Evolutionary conservation across 2,797 vertebrate species (phyloP).

Genomic region (Tamandua tetradactyla): DNA sequence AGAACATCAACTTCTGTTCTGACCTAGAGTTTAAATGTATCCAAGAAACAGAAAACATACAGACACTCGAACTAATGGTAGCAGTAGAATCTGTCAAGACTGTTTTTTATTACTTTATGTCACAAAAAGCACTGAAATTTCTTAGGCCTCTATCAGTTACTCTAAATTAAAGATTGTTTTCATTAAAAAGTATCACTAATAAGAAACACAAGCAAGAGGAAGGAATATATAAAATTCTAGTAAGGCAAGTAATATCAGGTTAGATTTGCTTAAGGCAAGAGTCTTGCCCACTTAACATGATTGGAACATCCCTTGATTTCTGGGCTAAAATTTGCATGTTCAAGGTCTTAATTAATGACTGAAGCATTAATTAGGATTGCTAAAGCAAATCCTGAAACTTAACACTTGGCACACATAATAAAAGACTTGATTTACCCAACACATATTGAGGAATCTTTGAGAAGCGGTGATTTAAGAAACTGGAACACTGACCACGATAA

Average conservation of each 20-base stretch:
- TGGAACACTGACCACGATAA: conserved; percentile 28
- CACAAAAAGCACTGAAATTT: conserved; percentile 55
- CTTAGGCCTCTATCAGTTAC: conserved; percentile 16
- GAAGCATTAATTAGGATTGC: conserved; percentile 51
- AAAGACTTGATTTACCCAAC: conserved; percentile 18
- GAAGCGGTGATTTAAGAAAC: conserved; percentile 51
- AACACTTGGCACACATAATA: conserved; percentile 52
- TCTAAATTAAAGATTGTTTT: background rate
- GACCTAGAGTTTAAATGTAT: background rate
- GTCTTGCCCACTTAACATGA: background rate
- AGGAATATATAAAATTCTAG: conserved; percentile 45
- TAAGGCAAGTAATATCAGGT: conserved; percentile 34
- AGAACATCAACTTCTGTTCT: background rate
- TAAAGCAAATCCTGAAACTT: conserved; percentile 38
- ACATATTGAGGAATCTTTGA: conserved; percentile 57
- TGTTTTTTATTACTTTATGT: conserved; percentile 20
- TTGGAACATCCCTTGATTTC: conserved; percentile 49
- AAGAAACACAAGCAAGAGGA: conserved; percentile 61
- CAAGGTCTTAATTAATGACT: conserved; percentile 50
- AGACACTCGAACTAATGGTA: conserved; percentile 27
- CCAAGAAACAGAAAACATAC: conserved; percentile 40
- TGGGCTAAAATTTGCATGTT: conserved; percentile 23
- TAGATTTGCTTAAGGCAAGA: conserved; percentile 60
- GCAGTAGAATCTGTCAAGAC: background rate
- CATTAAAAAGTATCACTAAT: conserved; percentile 44